A percentile compares a stretch with the other conserved stretches of the same genome.
Conservation (phyloP, 2,113 vertebrate species). For the Mormyrus iriodes region DNA sequence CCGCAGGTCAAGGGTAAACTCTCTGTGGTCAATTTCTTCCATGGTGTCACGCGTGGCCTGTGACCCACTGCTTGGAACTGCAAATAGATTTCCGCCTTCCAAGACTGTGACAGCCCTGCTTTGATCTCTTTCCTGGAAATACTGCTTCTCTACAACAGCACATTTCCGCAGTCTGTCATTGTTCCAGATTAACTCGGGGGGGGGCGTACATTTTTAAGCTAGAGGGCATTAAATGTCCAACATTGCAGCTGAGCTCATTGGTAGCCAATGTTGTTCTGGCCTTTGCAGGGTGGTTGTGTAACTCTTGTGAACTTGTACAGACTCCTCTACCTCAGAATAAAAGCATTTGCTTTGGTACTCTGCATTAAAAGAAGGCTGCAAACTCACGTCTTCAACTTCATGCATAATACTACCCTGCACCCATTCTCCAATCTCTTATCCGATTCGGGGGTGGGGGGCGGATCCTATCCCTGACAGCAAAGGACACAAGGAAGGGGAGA, state of each 20-base stretch:
- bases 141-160: not conserved
- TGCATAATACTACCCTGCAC: not conserved
- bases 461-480: not conserved
- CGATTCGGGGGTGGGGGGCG: not conserved
- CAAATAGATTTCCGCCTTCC: not conserved
- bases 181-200: not conserved
- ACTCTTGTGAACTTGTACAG: not conserved
- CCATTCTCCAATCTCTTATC: not conserved
- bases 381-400: not conserved
- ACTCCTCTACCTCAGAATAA: not conserved
- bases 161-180: not conserved
- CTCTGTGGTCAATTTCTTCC: not conserved
- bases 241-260: not conserved
- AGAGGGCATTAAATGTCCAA: not conserved
- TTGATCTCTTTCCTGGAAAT: not conserved
- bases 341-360: not conserved
- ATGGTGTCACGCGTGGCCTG: not conserved
- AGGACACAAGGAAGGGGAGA: not conserved
- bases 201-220: not conserved
- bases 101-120: not conserved
- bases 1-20: not conserved
- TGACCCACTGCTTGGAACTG: not conserved
- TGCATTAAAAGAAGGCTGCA: not conserved
- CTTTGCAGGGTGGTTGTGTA: not conserved
- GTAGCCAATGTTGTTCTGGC: not conserved